Percentiles rank a stretch among this genome's conserved stretches.
Evolutionary conservation across 2,888 invertebrate genomes (phyloP).

Genomic region (Latrodectus hesperus): DNA sequence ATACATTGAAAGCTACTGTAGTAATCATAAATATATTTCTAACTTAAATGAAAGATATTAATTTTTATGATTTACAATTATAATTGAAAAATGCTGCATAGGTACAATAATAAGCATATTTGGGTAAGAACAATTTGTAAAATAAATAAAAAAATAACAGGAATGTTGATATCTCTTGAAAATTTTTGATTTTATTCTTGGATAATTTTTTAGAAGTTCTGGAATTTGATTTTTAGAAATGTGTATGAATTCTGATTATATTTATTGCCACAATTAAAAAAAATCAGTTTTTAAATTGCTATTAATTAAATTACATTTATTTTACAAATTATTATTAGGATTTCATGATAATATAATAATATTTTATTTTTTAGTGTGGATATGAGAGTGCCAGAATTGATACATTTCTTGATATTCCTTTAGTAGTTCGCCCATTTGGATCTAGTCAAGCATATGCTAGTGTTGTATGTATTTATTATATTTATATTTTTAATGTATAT

Average conservation of each 20-base stretch:
- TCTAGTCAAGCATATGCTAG: conserved; percentile 84
- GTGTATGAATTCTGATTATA: neutral
- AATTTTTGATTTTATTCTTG: too few relatives aligned
- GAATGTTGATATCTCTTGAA: too few relatives aligned
- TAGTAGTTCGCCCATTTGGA: conserved; percentile 89
- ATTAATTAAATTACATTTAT: too few relatives aligned
- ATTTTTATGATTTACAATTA: too few relatives aligned
- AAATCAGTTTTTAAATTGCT: neutral
- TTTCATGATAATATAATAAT: neutral
- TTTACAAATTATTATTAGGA: neutral
- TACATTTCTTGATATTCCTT: conserved; percentile 88
- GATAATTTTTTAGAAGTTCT: too few relatives aligned
- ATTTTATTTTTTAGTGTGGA: conserved; percentile 78
- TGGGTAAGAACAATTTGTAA: too few relatives aligned
- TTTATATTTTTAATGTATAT: conserved; percentile 1
- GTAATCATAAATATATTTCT: too few relatives aligned
- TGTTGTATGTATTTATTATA: conserved; percentile 78
- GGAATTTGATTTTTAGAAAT: neutral
- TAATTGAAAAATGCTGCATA: too few relatives aligned
- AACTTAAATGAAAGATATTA: too few relatives aligned
- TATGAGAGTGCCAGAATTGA: conserved; percentile 88
- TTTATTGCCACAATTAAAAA: neutral
- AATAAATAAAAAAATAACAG: too few relatives aligned
- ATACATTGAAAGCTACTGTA: too few relatives aligned
- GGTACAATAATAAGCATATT: too few relatives aligned